Evolutionary conservation across 2,888 invertebrate genomes (phyloP).

Genomic region (Conistra vaccinii): DNA sequence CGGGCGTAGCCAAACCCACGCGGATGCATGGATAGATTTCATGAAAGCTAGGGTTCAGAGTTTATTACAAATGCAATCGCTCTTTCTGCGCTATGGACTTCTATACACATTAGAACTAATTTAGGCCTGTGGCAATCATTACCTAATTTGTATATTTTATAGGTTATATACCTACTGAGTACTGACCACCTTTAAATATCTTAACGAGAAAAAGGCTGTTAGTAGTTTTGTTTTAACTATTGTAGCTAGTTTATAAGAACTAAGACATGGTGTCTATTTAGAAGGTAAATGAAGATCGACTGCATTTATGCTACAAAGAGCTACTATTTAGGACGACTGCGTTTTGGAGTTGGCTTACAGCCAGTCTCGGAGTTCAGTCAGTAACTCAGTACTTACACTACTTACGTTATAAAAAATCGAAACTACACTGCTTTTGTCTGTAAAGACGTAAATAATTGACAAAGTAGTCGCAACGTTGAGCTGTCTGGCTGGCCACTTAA

Average conservation of each 20-base stretch:
- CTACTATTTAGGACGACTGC: constrained; percentile 3
- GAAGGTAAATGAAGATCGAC: too few relatives aligned
- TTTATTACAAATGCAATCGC: constrained; percentile 1
- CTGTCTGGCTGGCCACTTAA: not conserved
- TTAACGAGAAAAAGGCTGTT: not conserved
- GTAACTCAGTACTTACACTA: too few relatives aligned
- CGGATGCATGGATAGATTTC: constrained; percentile 8
- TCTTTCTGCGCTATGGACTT: not conserved
- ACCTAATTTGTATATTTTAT: not conserved
- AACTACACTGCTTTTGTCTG: not conserved
- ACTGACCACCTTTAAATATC: not conserved
- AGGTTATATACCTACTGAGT: not conserved
- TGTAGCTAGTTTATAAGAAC: not conserved
- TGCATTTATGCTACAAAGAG: constrained; percentile 4
- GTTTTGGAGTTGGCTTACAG: constrained; percentile 16
- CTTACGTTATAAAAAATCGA: too few relatives aligned
- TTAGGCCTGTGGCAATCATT: constrained; percentile 1
- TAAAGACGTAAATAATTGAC: not conserved
- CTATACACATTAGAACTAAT: not conserved
- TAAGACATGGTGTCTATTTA: not conserved
- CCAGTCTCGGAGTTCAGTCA: constrained; percentile 10
- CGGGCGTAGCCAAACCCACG: not conserved
- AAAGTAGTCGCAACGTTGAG: not conserved
- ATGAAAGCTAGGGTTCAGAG: not conserved
- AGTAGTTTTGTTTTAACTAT: not conserved